These are phyloP conservation scores for Tinea trinotella DNA, from an alignment of 2,888 invertebrate species.

Conservation along the genomic window DNA sequence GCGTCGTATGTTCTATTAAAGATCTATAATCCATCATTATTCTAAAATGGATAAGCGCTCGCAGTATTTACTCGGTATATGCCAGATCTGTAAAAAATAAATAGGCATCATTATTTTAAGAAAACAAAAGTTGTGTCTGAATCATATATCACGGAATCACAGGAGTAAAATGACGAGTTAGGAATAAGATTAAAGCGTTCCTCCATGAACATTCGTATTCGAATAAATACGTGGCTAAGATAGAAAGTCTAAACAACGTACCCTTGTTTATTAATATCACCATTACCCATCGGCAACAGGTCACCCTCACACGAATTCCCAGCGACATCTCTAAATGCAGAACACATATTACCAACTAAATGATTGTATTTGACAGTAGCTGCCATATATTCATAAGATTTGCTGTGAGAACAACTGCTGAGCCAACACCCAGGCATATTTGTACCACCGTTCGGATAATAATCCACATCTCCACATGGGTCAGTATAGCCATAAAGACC, in stretches of 20 bases:
- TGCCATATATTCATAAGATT: slow-evolving; percentile 41
- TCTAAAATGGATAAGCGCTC: slow-evolving; percentile 21
- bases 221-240: too few species aligned
- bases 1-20: too few species aligned
- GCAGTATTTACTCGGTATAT: slow-evolving; percentile 24
- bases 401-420: slow-evolving; percentile 44
- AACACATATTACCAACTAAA: slow-evolving; percentile 39
- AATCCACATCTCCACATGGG: slow-evolving; percentile 45
- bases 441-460: slow-evolving; percentile 46
- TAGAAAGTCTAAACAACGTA: slow-evolving; percentile 24
- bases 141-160: too few species aligned
- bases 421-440: slow-evolving; percentile 46
- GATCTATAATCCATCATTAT: too few species aligned
- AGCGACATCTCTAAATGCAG: slow-evolving; percentile 29
- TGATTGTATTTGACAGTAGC: slow-evolving; percentile 39
- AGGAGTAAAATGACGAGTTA: too few species aligned
- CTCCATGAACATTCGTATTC: too few species aligned
- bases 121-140: too few species aligned
- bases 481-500: slow-evolving; percentile 34
- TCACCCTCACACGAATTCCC: slow-evolving; percentile 34
- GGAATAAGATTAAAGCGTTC: too few species aligned
- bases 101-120: background rate
- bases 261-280: slow-evolving; percentile 38
- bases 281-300: slow-evolving; percentile 39
- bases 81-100: slow-evolving; percentile 21